A percentile compares a stretch with the other conserved stretches of the same genome.
Evolutionary conservation across 2,113 vertebrate genomes (phyloP).

Genomic region (Pseudonaja textilis): DNA sequence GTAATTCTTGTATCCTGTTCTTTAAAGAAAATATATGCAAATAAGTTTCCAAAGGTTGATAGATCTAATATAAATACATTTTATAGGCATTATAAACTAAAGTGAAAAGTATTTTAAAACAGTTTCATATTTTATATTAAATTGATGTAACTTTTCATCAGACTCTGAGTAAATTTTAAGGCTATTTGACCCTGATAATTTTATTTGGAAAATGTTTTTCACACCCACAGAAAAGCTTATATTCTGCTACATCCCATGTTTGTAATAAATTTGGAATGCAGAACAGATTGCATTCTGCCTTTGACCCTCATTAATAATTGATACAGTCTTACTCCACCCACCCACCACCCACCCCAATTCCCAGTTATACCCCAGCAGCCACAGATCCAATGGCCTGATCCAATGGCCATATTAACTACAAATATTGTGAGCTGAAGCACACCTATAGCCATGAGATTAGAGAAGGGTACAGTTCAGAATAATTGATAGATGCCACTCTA

Average conservation of each 20-base stretch:
- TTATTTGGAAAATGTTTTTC: neutral
- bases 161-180: neutral
- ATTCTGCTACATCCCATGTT: neutral
- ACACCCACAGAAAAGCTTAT: neutral
- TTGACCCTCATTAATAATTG: neutral
- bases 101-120: no score
- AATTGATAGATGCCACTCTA: neutral
- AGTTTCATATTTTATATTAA: neutral
- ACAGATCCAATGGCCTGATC: neutral
- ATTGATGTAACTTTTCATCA: neutral
- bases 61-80: neutral
- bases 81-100: neutral
- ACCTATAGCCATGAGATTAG: neutral
- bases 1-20: neutral
- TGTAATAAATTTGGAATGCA: neutral
- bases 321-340: neutral
- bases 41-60: neutral
- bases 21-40: neutral
- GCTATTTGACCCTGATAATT: neutral
- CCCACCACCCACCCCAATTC: rapidly evolving
- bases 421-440: neutral
- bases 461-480: neutral
- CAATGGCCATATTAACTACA: neutral
- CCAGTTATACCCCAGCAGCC: neutral
- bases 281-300: neutral